phyloP scores from a whole-genome alignment of 2,888 invertebrate genomes.

The Epinotia ramella region DNA sequence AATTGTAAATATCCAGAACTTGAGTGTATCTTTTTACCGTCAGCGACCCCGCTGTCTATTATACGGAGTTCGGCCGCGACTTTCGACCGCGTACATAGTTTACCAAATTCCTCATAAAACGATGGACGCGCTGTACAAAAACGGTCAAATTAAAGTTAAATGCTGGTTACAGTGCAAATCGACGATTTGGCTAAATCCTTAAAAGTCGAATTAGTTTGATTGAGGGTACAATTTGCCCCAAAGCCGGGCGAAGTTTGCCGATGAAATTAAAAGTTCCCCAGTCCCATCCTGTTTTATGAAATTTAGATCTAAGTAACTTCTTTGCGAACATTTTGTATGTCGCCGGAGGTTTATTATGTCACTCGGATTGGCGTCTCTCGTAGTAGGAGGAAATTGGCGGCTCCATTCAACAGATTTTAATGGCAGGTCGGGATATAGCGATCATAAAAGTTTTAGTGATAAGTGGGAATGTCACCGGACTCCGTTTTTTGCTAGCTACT shows the following conservation, averaged over 20 bases:
- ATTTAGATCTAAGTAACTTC: slow-evolving; percentile 36
- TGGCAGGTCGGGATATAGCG: too few species aligned
- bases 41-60: too few species aligned
- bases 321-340: slow-evolving; percentile 38
- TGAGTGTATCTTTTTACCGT: too few species aligned
- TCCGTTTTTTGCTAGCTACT: too few species aligned
- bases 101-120: neutral
- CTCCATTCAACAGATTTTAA: too few species aligned
- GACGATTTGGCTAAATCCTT: slow-evolving; percentile 46
- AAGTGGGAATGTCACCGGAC: too few species aligned
- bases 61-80: too few species aligned
- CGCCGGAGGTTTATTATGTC: slow-evolving; percentile 14
- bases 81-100: too few species aligned
- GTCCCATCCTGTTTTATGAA: slow-evolving; percentile 50
- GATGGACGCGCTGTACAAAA: neutral
- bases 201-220: slow-evolving; percentile 62
- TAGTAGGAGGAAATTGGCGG: neutral
- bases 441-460: too few species aligned
- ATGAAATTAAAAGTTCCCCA: slow-evolving; percentile 61
- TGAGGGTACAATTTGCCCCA: slow-evolving; percentile 53
- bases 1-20: too few species aligned
- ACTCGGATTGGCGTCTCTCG: neutral
- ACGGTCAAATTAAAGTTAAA: neutral
- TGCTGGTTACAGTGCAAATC: slow-evolving; percentile 48
- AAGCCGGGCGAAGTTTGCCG: slow-evolving; percentile 52